These are phyloP conservation scores for Paramormyrops kingsleyae DNA, from an alignment of 2,113 vertebrate genomes.

Conservation along the genomic window DNA sequence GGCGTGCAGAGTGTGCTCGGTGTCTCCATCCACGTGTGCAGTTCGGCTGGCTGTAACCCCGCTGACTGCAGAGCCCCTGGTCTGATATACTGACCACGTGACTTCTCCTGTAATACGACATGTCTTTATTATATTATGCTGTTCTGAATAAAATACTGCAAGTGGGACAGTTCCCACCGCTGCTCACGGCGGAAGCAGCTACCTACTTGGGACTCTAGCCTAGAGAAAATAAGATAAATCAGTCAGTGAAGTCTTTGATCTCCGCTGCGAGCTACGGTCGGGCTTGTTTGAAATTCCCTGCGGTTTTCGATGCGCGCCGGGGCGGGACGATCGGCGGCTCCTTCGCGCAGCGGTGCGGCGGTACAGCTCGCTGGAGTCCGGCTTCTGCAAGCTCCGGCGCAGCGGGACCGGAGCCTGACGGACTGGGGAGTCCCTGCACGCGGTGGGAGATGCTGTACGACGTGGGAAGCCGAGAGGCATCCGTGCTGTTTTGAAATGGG, in stretches of 20 bases:
- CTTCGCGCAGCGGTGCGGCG: neutral
- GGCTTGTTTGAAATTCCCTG: neutral
- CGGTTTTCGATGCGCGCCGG: neutral
- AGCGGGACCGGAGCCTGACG: neutral
- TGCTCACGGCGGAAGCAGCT: neutral
- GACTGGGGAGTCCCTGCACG: neutral
- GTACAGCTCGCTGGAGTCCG: neutral
- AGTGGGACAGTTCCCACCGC: neutral
- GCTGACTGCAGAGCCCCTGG: neutral
- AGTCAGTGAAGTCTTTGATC: neutral
- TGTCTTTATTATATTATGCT: neutral
- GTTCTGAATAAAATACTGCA: neutral
- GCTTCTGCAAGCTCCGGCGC: neutral
- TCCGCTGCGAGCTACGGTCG: neutral
- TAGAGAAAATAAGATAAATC: neutral
- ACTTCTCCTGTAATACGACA: neutral
- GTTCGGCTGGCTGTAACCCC: neutral
- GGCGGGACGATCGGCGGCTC: neutral
- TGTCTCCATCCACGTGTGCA: neutral
- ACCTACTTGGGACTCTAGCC: neutral
- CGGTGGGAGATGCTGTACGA: neutral
- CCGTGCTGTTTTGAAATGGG: neutral
- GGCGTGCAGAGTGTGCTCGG: neutral
- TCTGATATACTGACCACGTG: neutral
- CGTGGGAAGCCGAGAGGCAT: neutral